These are phyloP conservation scores for Halocaridina rubra DNA, from an alignment of 2,888 invertebrate genomes.

Conservation along the genomic window DNA sequence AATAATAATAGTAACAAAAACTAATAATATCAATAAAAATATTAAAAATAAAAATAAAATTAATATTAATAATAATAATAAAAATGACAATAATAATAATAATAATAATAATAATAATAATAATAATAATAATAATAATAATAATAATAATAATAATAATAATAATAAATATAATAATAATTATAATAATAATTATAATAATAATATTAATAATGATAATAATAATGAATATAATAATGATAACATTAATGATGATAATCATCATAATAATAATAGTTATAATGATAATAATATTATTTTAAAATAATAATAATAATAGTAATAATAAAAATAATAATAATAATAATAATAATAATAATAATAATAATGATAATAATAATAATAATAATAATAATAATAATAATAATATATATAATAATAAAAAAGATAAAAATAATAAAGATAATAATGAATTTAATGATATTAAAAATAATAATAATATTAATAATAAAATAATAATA, in stretches of 20 bases:
- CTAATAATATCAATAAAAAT: background rate
- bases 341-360: constrained; percentile 8
- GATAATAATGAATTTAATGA: background rate
- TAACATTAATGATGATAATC: background rate
- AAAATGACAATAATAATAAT: background rate
- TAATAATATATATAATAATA: background rate
- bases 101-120: constrained; percentile 6
- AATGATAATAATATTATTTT: background rate
- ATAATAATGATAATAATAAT: constrained; percentile 8
- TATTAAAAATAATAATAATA: background rate
- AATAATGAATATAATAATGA: background rate
- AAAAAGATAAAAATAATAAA: background rate
- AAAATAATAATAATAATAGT: background rate
- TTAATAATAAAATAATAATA: background rate
- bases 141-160: constrained; percentile 8
- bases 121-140: constrained; percentile 8
- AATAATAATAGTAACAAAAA: background rate
- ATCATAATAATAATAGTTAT: background rate
- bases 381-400: constrained; percentile 8
- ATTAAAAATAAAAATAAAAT: background rate
- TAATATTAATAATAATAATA: background rate
- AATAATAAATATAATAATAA: background rate
- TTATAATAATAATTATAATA: constrained; percentile 1
- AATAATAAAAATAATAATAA: constrained; percentile 4
- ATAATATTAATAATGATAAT: background rate